Base-by-base conservation (phyloP, 2,888 invertebrate genomes). In the Xanthia icteritia region DNA sequence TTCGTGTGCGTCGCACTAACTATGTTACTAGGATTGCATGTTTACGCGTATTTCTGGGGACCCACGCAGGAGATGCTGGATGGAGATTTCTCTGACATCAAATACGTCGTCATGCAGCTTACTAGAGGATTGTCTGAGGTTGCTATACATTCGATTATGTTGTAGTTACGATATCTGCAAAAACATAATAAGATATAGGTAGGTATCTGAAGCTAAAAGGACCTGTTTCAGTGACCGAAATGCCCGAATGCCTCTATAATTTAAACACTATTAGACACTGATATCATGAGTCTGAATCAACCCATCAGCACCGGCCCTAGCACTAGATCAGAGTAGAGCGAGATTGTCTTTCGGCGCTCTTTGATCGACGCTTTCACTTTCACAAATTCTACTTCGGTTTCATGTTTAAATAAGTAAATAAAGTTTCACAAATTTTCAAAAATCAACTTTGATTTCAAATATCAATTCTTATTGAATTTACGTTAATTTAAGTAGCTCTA, bases 91-190 rank as follows among this genome's bases (percentile, higher is more conserved):
- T 91, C 93, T 0, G 95, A 96, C 31, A 91, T 96, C 72, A 95
- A 95, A 82, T 94, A 95, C 73, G 92, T 95, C 56, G 92, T 96
- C 17, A 92, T 94, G 93, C 95, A 96, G 84, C 93, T 96, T 6
- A 92, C 94, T 0, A 90, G 92, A 69, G 94, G 94, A 13, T 88
- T 96, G 31, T 89, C 94, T 5, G 96, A 96, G 94, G 96, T 95
- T 70, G 23, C 15, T 67, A 56, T 45, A 72, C 15, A 23, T 20
- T 56, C 4, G 13, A 45, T 39, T 61, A 51, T 27, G 9, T 54
- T 54, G 20, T 66, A 68, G 20, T 42, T 27, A 23, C 11, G n/a
- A 51, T 65, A 31, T 15, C 20, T 45, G 8, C 8, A 17, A 39
- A 75, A 48, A 48, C 5, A 1, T 27, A 54, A 31, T 51, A 39